These are phyloP conservation scores for Ceyx cyanopectus DNA, from an alignment of 2,113 vertebrate genomes.

Conservation along the genomic window DNA sequence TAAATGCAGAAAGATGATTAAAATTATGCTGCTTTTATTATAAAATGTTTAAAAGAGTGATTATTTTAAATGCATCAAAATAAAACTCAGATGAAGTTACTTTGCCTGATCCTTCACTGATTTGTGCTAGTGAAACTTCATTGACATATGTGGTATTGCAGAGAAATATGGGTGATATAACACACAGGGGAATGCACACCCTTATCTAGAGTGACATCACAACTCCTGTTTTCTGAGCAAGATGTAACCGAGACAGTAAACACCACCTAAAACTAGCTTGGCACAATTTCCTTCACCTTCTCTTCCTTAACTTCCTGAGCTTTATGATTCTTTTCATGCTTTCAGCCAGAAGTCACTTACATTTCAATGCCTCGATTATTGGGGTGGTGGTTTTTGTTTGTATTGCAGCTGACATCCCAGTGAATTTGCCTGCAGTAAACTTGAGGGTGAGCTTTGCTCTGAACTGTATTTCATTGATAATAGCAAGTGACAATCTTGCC, in stretches of 20 bases:
- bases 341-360: neutral
- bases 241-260: neutral
- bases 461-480: slow-evolving; percentile 8
- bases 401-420: neutral
- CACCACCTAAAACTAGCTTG: neutral
- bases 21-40: neutral
- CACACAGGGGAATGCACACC: neutral
- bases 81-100: neutral
- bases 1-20: neutral
- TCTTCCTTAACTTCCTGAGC: neutral
- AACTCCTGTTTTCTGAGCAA: neutral
- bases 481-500: slow-evolving; percentile 50
- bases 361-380: neutral
- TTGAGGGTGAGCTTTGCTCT: slow-evolving; percentile 25
- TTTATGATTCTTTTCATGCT: neutral
- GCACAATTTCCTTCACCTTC: neutral
- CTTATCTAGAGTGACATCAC: neutral
- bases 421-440: slow-evolving; percentile 31
- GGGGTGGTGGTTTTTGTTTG: neutral
- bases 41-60: neutral
- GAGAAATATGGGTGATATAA: neutral
- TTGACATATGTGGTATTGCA: neutral
- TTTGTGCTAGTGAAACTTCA: neutral
- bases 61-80: neutral
- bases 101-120: neutral